Evolutionary conservation across 2,797 vertebrate species (phyloP), one percentile per base, ranked within the genome.

Genomic region (Meda fulgida): DNA sequence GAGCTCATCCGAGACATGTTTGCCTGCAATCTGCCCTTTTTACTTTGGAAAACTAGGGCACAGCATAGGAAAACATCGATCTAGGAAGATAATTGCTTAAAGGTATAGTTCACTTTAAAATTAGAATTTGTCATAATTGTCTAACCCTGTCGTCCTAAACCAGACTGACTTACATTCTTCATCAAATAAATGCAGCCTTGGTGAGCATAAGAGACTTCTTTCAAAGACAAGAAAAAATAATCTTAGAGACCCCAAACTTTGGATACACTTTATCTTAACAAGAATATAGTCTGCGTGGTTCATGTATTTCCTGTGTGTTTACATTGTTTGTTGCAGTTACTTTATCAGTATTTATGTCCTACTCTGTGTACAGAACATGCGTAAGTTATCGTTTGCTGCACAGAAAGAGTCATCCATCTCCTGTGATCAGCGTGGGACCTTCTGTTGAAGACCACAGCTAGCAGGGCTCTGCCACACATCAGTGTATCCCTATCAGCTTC

Each of bases 11-110:
- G 38, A 88, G 86, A 84, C 76, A 81, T 75, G 81, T 71, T 71
- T 80, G 79, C 66, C 58, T 78, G 76, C 76, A 58, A 84, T 88
- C 51, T 73, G 87, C 76, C 73, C 79, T 84, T 89, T 83, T 69
- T 85, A 87, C 72, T 87, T 73, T 40, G 58, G 84, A 65, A 89
- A 88, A 88, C 81, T 88, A 78, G 88, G 88, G 53, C 87, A 73
- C 76, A 77, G 71, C 23, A 78, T 40, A 77, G 31, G 51, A 46
- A 78, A 84, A 63, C 66, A 69, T 69, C 1, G 5, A 70, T 78
- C 36, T 46, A 23, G 9, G 3, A 55, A 43, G 19, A n/a, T 69
- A 40, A 77, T 53, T 55, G 48, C 82, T 53, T 51, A 34, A 78
- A 43, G 71, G 43, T 36, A 51, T 26, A 66, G 60, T 53, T 83